Base-by-base conservation (phyloP, 2,797 vertebrate species). In the Nyctibius grandis region DNA sequence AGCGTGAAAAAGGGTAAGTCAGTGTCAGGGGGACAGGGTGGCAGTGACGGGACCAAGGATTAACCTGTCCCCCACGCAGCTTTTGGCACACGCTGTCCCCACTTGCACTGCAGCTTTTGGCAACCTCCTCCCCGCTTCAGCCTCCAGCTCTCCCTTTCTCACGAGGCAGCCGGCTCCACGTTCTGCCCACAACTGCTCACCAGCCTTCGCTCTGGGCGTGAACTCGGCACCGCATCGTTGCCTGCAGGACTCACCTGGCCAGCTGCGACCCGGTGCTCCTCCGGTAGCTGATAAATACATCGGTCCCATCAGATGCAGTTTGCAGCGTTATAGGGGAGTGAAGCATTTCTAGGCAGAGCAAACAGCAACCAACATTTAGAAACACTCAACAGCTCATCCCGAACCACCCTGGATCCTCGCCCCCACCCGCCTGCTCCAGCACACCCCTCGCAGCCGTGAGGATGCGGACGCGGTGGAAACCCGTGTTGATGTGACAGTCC, bases 251-350 rank as follows among this genome's bases (percentile, higher is more conserved):
- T 73, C 85, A 99, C 99, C 99, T 99, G 97, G 99, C 99, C 95
- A 99, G 97, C 97, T 99, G 99, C 3, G 99, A 99, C 29, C 99
- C 99, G 0, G 98, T 99, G 64, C 98, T 99, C 75, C 99, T 97
- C 5, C 99, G 98, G 97, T 99, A 99, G 98, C 99, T 99, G 97
- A 99, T 99, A 95, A 99, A 99, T 12, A 99, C 99, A 3, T 99
- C 99, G 0, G 99, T 99, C 6, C 98, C 98, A 1, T 98, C 84
- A 2, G 98, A 98, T 1, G 97, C 91, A 5, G 97, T 56, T 98
- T 99, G 74, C 95, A 86, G 4, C 60, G 42, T 97, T 98, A 95
- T 98, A 97, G 48, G 95, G 0, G 99, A 99, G 70, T 98, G 98
- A 12, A 98, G 98, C 93, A 84, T 98, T 90, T 98, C 98, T 98